phyloP scores from a whole-genome alignment of 2,888 invertebrate species.

The Brenthis hecate region DNA sequence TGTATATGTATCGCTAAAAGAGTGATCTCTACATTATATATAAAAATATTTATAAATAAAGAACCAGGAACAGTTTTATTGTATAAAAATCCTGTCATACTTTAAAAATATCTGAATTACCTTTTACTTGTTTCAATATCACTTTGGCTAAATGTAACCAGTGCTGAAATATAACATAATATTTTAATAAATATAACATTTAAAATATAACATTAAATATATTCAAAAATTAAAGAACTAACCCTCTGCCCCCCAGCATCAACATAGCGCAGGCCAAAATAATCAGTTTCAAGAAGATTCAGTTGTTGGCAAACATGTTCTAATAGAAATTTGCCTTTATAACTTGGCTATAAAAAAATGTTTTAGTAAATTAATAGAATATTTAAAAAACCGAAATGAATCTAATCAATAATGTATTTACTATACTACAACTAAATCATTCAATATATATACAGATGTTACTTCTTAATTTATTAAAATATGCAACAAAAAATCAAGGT shows the following conservation, averaged over 20 bases:
- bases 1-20: no score
- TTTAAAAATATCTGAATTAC: slow-evolving; percentile 69
- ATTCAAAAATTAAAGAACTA: slow-evolving; percentile 54
- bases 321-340: slow-evolving; percentile 94
- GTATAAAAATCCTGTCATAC: background rate
- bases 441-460: background rate
- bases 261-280: slow-evolving; percentile 96
- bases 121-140: slow-evolving; percentile 95
- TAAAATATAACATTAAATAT: background rate
- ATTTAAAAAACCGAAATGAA: background rate
- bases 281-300: slow-evolving; percentile 95
- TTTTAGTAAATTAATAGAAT: background rate
- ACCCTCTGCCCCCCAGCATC: slow-evolving; percentile 94
- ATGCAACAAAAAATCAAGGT: background rate
- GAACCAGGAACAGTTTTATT: no score
- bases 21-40: no score
- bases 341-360: slow-evolving; percentile 87
- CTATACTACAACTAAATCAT: background rate
- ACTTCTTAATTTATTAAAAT: background rate
- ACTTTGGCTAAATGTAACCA: slow-evolving; percentile 96
- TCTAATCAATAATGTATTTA: background rate
- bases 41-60: no score
- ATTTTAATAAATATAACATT: slow-evolving; percentile 26
- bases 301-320: slow-evolving; percentile 95
- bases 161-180: slow-evolving; percentile 85